Conservation (phyloP, 2,113 vertebrate genomes). For the Myrmecophaga tridactyla region DNA sequence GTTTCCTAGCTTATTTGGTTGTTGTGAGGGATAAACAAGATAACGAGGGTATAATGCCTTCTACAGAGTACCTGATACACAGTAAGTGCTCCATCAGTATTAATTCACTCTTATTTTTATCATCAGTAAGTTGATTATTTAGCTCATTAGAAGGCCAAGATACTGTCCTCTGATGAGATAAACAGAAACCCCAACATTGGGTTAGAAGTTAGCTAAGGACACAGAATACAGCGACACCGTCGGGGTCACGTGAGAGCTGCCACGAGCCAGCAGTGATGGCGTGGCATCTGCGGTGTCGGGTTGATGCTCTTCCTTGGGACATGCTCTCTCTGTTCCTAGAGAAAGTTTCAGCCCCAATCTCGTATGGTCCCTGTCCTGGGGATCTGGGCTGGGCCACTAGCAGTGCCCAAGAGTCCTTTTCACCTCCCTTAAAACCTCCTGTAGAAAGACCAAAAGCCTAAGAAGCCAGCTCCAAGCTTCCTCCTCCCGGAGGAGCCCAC, state of each 20-base stretch:
- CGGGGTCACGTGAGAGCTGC: rapidly evolving
- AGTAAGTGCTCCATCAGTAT: background rate
- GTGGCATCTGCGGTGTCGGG: background rate
- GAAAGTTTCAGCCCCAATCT: background rate
- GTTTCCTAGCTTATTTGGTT: background rate
- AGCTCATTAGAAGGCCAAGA: background rate
- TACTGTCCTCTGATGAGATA: background rate
- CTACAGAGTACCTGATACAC: background rate
- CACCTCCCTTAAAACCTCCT: background rate
- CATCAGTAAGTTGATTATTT: background rate
- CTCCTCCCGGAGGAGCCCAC: background rate
- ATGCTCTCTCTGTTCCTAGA: rapidly evolving
- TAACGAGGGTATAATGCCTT: background rate
- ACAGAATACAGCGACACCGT: background rate
- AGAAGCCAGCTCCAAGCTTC: background rate
- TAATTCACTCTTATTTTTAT: background rate
- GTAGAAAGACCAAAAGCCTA: background rate
- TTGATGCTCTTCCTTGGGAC: rapidly evolving
- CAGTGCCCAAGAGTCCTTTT: background rate
- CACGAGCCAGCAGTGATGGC: background rate
- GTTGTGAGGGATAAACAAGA: background rate
- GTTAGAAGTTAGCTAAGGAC: background rate
- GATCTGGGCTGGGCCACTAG: background rate
- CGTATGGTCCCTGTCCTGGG: background rate
- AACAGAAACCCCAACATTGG: background rate